Evolutionary conservation across 2,113 vertebrate species (phyloP).

Genomic region (Brachyistius frenatus): DNA sequence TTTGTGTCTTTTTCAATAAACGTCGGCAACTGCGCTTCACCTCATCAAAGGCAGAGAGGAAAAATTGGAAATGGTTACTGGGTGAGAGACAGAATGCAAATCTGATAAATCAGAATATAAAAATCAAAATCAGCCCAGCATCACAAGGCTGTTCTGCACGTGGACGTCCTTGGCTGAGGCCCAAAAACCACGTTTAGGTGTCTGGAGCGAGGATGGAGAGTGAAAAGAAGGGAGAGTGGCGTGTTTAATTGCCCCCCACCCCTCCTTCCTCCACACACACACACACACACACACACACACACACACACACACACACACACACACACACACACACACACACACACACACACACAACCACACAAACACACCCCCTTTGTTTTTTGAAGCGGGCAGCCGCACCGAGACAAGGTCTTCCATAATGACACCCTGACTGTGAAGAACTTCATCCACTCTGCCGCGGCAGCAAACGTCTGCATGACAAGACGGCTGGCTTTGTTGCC

Average conservation of each 20-base stretch:
- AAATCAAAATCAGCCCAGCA: conserved; percentile 25
- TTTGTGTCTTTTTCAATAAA: conserved; percentile 37
- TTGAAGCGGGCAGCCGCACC: conserved; percentile 34
- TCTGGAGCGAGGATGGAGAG: conserved; percentile 13
- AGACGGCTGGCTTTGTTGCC: conserved; percentile 77
- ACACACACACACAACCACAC: neutral
- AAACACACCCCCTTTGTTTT: conserved; percentile 31
- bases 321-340: no score
- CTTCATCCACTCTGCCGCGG: conserved; percentile 70
- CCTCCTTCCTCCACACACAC: neutral
- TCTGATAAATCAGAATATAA: conserved; percentile 24
- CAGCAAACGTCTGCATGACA: conserved; percentile 71
- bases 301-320: no score
- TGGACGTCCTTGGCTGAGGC: conserved; percentile 44
- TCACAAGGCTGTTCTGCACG: neutral
- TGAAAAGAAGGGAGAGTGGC: conserved; percentile 52
- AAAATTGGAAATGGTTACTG: neutral
- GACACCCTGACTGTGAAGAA: conserved; percentile 78
- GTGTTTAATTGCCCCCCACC: conserved; percentile 63
- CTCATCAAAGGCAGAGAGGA: conserved; percentile 20
- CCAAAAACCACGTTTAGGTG: conserved; percentile 29
- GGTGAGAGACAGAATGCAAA: conserved; percentile 21
- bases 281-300: no score
- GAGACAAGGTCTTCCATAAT: conserved; percentile 70
- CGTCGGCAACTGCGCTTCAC: neutral